Conservation (phyloP, 2,797 vertebrate genomes). For the Petrocephalus schoutedeni region DNA sequence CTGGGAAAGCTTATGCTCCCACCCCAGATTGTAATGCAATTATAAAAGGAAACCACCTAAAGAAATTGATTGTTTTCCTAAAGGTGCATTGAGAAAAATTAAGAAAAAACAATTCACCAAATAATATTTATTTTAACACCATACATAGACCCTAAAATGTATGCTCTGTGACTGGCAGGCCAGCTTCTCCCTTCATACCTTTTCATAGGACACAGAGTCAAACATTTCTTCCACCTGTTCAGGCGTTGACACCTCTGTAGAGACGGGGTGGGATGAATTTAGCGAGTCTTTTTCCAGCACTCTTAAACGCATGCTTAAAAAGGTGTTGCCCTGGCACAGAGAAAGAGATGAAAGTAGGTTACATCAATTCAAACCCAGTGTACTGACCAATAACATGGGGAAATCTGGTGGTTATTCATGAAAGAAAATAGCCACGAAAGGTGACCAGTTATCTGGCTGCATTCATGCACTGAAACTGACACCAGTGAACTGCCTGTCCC, state of each 20-base stretch:
- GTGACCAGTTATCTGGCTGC: not conserved
- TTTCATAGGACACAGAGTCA: slow-evolving; percentile 87
- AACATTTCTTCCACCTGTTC: slow-evolving; percentile 95
- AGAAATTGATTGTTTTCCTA: not conserved
- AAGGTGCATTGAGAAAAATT: not conserved
- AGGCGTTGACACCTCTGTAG: slow-evolving; percentile 69
- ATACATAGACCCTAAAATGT: not conserved
- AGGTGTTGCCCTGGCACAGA: slow-evolving; percentile 74
- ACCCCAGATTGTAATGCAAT: not conserved
- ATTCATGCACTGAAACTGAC: not conserved
- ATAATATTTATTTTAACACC: not conserved
- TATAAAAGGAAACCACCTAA: not conserved
- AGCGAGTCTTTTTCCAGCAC: slow-evolving; percentile 81
- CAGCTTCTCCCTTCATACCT: slow-evolving; percentile 61
- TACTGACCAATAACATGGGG: not conserved
- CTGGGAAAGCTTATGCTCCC: not conserved
- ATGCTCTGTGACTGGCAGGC: not conserved
- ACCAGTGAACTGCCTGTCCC: too few relatives aligned
- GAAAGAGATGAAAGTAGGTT: slow-evolving; percentile 17
- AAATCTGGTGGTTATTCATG: not conserved
- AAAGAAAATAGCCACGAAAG: not conserved
- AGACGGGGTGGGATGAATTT: slow-evolving; percentile 83
- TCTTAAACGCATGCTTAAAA: slow-evolving; percentile 75
- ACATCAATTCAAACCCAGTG: not conserved
- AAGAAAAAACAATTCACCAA: not conserved